Base-by-base conservation (phyloP, 2,113 vertebrate genomes). In the Nesoenas mayeri region DNA sequence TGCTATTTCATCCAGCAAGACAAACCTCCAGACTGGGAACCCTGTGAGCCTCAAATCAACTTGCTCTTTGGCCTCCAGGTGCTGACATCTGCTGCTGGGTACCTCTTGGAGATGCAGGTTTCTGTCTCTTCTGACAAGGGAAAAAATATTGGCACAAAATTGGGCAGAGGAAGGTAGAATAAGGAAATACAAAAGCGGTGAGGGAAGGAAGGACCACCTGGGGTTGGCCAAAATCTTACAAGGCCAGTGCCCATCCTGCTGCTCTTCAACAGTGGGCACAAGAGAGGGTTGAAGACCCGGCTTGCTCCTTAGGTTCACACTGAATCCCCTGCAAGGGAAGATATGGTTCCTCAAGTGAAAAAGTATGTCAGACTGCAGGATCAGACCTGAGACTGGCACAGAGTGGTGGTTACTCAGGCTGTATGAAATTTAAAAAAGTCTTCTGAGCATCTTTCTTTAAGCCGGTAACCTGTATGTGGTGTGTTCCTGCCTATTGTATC, bases 251-350 rank as follows among this genome's bases (percentile, higher is more conserved):
- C 9, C 17, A 51, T 70, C 42, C 51, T 86, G 31, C 11, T 66
- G 40, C 36, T 47, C 4, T 62, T 50, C 13, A 4, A 8, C 26
- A 38, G 16, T 20, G 18, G 22, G 22, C 21, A 48, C 0, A 0
- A 72, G 29, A 48, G 16, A 71, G 2, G 5, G 2, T 7, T 25
- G 15, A 70, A 91, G 60, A 65, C 15, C 6, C 54, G 73, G 16
- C 9, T 57, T 51, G 15, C 13, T 83, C 21, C 47, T 73, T 31
- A 54, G 13, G 11, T n/a, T 32, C 0, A 0, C 44, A 11, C 25
- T 74, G 24, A 4, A 21, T 19, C 5, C 20, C 29, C 22, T 72
- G 13, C 17, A 13, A 79, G 24, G 53, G 11, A 67, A 56, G 28
- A 44, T 54, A 28, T 2, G 58, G 5, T 10, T 69, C 12, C 11